Evolutionary conservation across 2,797 vertebrate genomes (phyloP).

Genomic region (Sebastolobus altivelis): DNA sequence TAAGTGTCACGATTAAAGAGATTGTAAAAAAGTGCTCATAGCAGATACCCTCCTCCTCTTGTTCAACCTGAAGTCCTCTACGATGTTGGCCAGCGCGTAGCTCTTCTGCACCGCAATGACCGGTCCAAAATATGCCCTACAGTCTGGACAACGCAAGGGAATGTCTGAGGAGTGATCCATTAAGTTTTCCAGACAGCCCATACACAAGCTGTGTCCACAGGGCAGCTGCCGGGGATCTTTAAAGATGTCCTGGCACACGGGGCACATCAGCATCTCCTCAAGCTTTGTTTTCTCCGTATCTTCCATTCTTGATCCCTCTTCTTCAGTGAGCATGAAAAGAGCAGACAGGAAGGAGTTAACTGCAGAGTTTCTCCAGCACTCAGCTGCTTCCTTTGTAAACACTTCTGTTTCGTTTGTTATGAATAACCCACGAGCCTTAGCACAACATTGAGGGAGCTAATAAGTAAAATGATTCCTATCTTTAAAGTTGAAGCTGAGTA

Average conservation of each 20-base stretch:
- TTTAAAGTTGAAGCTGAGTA: not conserved
- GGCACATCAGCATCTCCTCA: conserved; percentile 69
- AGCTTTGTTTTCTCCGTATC: conserved; percentile 28
- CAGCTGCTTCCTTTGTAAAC: not conserved
- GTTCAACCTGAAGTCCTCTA: conserved; percentile 69
- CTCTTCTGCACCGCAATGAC: conserved; percentile 58
- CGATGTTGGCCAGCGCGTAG: conserved; percentile 68
- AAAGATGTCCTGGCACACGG: conserved; percentile 78
- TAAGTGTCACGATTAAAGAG: not conserved
- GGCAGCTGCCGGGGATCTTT: conserved; percentile 75
- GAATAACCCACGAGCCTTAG: not conserved
- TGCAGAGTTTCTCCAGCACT: not conserved
- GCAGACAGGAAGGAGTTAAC: conserved; percentile 6
- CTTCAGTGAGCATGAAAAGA: not conserved
- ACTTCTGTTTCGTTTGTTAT: not conserved
- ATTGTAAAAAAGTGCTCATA: not conserved
- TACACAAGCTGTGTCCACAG: conserved; percentile 80
- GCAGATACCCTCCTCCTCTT: conserved; percentile 46
- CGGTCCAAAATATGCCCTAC: conserved; percentile 54
- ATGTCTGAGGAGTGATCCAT: conserved; percentile 37
- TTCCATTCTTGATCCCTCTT: conserved; percentile 49
- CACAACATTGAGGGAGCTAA: too few species aligned
- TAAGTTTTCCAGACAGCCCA: conserved; percentile 62
- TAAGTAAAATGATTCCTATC: not conserved
- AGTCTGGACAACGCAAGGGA: conserved; percentile 74